Conservation (phyloP, 2,888 invertebrate species). For the Cheilosia impressa region DNA sequence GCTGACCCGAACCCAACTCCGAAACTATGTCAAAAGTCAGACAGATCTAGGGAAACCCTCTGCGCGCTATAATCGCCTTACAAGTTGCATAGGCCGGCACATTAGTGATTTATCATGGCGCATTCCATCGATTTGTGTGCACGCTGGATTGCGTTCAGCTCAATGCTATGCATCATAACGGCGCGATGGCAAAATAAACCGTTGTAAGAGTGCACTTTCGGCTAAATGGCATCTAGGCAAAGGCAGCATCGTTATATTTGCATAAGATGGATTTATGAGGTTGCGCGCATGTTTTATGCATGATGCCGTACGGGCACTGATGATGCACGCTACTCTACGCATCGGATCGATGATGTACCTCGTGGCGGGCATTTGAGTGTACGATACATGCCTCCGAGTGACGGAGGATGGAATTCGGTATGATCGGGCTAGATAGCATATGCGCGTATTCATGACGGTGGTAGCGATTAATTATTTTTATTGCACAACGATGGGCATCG, state of each 20-base stretch:
- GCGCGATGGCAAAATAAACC: conserved; percentile 59
- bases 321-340: conserved; percentile 44
- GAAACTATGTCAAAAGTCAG: conserved; percentile 53
- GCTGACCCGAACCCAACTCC: conserved; percentile 22
- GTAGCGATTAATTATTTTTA: conserved; percentile 65
- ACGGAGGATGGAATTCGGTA: conserved; percentile 28
- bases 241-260: conserved; percentile 55
- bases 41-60: conserved; percentile 29
- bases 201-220: conserved; percentile 56
- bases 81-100: conserved; percentile 17
- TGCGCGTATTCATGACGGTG: conserved; percentile 21
- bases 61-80: conserved; percentile 17
- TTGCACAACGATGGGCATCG: conserved; percentile 63
- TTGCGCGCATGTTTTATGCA: conserved; percentile 62
- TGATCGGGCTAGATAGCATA: conserved; percentile 38
- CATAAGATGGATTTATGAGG: conserved; percentile 68
- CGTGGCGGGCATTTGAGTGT: conserved; percentile 40
- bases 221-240: conserved; percentile 40
- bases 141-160: conserved; percentile 31
- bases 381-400: conserved; percentile 43
- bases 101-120: conserved; percentile 68
- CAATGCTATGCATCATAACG: conserved; percentile 47
- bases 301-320: conserved; percentile 32
- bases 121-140: conserved; percentile 48
- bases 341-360: conserved; percentile 62